Percentiles rank a stretch among this genome's conserved stretches.
These are phyloP conservation scores for Hepsetus odoe DNA, from an alignment of 2,113 vertebrate species.

Conservation along the genomic window DNA sequence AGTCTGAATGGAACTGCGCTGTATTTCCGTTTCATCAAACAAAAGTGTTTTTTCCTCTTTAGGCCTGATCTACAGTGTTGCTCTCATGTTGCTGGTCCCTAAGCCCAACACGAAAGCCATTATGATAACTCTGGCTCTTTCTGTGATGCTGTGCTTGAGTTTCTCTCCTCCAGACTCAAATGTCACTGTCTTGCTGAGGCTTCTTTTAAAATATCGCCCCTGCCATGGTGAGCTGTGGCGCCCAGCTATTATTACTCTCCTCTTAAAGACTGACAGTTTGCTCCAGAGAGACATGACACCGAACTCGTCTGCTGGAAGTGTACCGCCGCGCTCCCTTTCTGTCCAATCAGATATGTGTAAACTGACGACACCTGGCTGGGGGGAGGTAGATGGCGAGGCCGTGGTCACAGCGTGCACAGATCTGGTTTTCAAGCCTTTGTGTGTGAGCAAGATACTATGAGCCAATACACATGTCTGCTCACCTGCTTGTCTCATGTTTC, in stretches of 20 bases:
- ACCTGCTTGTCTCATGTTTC: not conserved
- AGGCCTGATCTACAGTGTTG: conserved; percentile 26
- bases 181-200: conserved; percentile 76
- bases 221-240: conserved; percentile 71
- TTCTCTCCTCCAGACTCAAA: conserved; percentile 75
- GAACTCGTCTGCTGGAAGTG: conserved; percentile 68
- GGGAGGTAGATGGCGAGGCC: conserved; percentile 49
- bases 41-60: conserved; percentile 34
- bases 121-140: conserved; percentile 65
- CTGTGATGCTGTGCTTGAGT: conserved; percentile 70
- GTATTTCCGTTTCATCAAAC: conserved; percentile 50
- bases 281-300: conserved; percentile 74
- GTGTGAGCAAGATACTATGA: conserved; percentile 10
- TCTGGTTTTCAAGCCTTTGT: conserved; percentile 43
- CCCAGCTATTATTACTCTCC: conserved; percentile 79
- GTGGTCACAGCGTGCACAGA: conserved; percentile 27
- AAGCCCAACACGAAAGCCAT: conserved; percentile 66
- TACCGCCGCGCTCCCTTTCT: conserved; percentile 63
- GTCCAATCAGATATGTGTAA: conserved; percentile 65
- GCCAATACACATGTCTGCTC: conserved; percentile 18
- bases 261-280: conserved; percentile 78
- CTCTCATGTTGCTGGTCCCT: conserved; percentile 41
- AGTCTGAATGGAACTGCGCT: conserved; percentile 9
- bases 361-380: conserved; percentile 56
- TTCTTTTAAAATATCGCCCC: conserved; percentile 71